phyloP scores from a whole-genome alignment of 2,113 vertebrate genomes.

The Ictalurus furcatus region DNA sequence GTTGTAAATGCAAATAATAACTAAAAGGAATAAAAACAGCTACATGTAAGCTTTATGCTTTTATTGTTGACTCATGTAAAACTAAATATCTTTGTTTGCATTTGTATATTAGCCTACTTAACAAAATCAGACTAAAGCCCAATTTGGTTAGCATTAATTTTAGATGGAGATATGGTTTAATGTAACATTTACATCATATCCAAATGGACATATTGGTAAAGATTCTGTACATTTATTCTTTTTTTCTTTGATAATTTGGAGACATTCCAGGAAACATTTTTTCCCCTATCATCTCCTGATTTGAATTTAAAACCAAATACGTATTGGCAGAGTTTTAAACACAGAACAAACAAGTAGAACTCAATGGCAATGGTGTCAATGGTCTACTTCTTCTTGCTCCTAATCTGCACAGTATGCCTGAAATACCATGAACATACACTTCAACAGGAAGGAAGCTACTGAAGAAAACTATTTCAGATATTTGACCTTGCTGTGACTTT shows the following conservation, averaged over 20 bases:
- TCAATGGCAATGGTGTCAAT: background rate
- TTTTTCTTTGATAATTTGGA: background rate
- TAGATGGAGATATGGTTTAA: background rate
- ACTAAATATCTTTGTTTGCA: background rate
- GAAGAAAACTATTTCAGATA: background rate
- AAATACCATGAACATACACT: background rate
- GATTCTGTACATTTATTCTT: background rate
- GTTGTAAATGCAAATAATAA: background rate
- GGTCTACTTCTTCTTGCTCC: background rate
- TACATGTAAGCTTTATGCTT: background rate
- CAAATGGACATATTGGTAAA: background rate
- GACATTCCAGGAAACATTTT: background rate
- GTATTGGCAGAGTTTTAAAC: background rate
- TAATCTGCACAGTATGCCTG: background rate
- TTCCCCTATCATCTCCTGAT: background rate
- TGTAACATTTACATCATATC: background rate
- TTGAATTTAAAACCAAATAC: background rate
- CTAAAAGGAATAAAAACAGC: background rate
- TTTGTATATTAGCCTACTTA: background rate
- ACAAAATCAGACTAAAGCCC: background rate
- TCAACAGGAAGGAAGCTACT: background rate
- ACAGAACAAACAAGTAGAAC: background rate
- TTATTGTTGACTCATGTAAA: background rate
- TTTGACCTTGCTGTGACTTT: background rate
- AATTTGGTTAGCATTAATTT: background rate